phyloP scores from a whole-genome alignment of 2,113 vertebrate species.

The Dendropsophus ebraccatus region DNA sequence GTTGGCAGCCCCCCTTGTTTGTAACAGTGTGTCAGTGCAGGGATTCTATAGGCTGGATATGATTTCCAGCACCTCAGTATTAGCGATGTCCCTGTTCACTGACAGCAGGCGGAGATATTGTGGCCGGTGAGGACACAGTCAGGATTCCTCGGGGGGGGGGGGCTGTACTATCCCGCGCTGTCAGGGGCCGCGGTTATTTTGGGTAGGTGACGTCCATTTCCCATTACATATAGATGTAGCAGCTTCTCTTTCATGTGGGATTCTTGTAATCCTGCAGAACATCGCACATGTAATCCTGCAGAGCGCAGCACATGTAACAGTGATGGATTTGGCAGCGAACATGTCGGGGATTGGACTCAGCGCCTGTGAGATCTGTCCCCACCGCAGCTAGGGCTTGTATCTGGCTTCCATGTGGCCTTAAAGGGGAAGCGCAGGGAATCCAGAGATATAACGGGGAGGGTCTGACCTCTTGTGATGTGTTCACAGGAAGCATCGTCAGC shows the following conservation, averaged over 20 bases:
- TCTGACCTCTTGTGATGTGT: not conserved
- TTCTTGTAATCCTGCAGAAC: not conserved
- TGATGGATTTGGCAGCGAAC: not conserved
- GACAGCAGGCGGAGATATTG: not conserved
- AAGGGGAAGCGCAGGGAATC: not conserved
- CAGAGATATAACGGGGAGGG: not conserved
- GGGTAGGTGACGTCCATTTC: not conserved
- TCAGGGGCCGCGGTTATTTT: not conserved
- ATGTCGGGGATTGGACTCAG: not conserved
- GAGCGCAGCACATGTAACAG: not conserved
- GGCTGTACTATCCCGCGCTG: not conserved
- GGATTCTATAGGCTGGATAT: no score
- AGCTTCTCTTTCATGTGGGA: not conserved
- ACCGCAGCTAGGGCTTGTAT: not conserved
- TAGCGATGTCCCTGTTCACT: not conserved
- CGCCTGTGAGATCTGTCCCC: not conserved
- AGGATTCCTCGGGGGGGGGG: no score
- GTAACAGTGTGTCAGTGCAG: not conserved
- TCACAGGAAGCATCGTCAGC: constrained; percentile 90
- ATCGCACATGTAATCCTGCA: not conserved
- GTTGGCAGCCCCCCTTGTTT: not conserved
- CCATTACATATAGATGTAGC: not conserved
- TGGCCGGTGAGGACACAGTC: no score
- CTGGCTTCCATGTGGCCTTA: not conserved
- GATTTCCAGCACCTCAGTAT: not conserved